These are phyloP conservation scores for Drosophila niveifrons DNA, from an alignment of 2,888 invertebrate species.

Conservation along the genomic window DNA sequence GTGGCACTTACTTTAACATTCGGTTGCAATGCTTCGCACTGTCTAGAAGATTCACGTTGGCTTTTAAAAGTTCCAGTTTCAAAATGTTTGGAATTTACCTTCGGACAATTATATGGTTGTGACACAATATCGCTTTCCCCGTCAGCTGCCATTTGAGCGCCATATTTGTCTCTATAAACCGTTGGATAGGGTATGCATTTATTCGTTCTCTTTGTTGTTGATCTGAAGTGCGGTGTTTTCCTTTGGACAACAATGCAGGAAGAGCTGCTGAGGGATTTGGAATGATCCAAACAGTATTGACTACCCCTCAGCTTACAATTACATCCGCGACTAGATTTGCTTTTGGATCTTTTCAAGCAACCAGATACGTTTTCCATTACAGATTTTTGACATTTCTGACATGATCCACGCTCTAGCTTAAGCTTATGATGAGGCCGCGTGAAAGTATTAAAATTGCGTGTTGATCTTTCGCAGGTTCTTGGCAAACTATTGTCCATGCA, in stretches of 20 bases:
- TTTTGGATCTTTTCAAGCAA: slow-evolving; percentile 36
- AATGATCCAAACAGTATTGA: not conserved
- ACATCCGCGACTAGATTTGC: not conserved
- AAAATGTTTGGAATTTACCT: slow-evolving; percentile 35
- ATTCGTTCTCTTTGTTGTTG: slow-evolving; percentile 1
- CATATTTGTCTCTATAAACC: slow-evolving; percentile 31
- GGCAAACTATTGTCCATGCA: not conserved
- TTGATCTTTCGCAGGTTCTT: not conserved
- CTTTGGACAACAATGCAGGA: not conserved
- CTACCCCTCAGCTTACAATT: not conserved
- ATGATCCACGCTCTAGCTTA: not conserved
- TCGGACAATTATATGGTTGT: slow-evolving; percentile 1
- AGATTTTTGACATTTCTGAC: slow-evolving; percentile 11
- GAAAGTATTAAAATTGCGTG: not conserved
- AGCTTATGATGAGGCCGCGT: not conserved
- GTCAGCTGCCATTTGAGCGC: not conserved
- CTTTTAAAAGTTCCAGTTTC: slow-evolving; percentile 11
- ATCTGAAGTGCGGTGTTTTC: not conserved
- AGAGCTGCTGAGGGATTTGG: slow-evolving; percentile 4
- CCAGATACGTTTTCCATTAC: slow-evolving; percentile 38
- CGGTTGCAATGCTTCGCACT: not conserved
- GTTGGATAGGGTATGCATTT: slow-evolving; percentile 50
- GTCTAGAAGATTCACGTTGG: slow-evolving; percentile 29
- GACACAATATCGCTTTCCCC: not conserved
- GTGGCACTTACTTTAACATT: not conserved